Base-by-base conservation (phyloP, 2,888 invertebrate genomes). In the Polietes domitor region DNA sequence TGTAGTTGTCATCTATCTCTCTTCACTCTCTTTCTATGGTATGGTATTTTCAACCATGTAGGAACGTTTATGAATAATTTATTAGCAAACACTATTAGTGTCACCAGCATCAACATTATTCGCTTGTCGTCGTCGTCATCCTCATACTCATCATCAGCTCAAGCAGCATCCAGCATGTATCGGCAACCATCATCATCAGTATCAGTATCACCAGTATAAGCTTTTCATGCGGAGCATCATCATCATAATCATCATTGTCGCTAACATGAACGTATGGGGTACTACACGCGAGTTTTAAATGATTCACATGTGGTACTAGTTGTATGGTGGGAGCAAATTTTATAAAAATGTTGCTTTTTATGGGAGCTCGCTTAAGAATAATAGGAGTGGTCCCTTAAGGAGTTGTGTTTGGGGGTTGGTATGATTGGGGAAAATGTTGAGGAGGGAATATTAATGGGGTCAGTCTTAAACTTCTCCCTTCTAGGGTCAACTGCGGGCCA, bases 71-170 rank as follows among this genome's bases (percentile, higher is more conserved):
- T 86, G 85, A 86, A 86, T 86, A 85, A 86, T 86, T 86, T 86
- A 86, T 79, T 85, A 85, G 86, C 84, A 83, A 86, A 86, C 86
- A 85, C 84, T 85, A 86, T 86, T 86, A 86, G 82, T 84, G 85
- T 85, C 86, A 86, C 85, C 85, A 82, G 79, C 84, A 85, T 78
- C 77, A 78, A 78, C 80, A 74, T 80, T 77, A 83, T 83, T 61
- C 61, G 1, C 58, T 58, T 12, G 58, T 58, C 58, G 26, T 41
- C 43, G 21, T 41, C 68, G 15, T 1, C 26, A 24, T 63, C 61
- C 26, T 26, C 26, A 61, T 15, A 26, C 1, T 15, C 28, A 61
- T 3, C 24, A 58, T 9, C 55, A 58, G 7, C 63, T 15, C 26
- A 47, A 47, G 12, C n/a, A n/a, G 37, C 19, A 19, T 55, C 10